Percentiles rank a stretch among this genome's conserved stretches.
These are phyloP conservation scores for Hoplodrina blanda DNA, from an alignment of 2,888 invertebrate genomes.

Conservation along the genomic window DNA sequence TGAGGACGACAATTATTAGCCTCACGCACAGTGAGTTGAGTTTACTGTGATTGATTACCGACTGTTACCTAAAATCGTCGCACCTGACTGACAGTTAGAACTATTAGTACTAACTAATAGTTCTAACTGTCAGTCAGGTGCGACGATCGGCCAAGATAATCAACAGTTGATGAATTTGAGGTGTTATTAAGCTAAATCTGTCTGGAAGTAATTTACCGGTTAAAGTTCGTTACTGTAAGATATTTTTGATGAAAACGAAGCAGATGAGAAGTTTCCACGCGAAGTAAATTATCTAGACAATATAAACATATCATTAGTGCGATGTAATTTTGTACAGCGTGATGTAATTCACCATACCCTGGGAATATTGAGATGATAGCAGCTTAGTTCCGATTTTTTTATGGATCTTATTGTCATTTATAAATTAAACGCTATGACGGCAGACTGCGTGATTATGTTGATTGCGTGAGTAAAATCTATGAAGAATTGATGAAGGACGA, in stretches of 20 bases:
- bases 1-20: constrained; percentile 14
- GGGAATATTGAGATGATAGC: constrained; percentile 48
- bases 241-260: constrained; percentile 26
- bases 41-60: neutral
- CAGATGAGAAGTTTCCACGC: constrained; percentile 42
- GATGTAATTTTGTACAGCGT: constrained; percentile 41
- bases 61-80: neutral
- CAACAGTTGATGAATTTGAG: constrained; percentile 3
- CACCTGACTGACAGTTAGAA: no score
- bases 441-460: neutral
- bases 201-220: constrained; percentile 3
- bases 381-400: constrained; percentile 35
- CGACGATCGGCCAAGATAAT: neutral
- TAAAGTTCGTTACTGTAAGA: neutral
- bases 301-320: constrained; percentile 49
- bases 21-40: constrained; percentile 14
- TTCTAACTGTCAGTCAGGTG: neutral
- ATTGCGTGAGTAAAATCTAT: neutral
- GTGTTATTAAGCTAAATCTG: neutral
- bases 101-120: neutral
- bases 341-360: constrained; percentile 53
- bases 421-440: constrained; percentile 29
- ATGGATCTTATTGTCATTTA: constrained; percentile 18
- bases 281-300: constrained; percentile 46
- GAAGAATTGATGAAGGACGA: neutral